Evolutionary conservation across 2,888 invertebrate genomes (phyloP).

Genomic region (Zelleria hepariella): DNA sequence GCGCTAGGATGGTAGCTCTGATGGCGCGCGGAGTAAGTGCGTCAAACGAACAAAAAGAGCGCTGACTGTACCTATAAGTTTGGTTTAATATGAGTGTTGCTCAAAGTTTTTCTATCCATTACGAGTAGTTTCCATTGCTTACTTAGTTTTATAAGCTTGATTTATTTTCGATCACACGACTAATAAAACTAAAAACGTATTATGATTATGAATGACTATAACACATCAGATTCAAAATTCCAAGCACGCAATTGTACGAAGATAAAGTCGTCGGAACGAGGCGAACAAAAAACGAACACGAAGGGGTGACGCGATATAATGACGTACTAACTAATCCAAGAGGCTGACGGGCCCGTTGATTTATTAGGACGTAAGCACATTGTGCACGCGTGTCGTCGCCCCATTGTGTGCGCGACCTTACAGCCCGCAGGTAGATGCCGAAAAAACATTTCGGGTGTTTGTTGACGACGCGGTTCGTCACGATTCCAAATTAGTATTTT

Average conservation of each 20-base stretch:
- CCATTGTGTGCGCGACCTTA: conserved; percentile 2
- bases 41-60: too few relatives aligned
- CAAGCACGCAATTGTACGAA: background rate
- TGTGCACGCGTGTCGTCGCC: conserved; percentile 30
- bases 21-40: too few relatives aligned
- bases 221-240: background rate
- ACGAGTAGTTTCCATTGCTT: too few relatives aligned
- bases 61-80: too few relatives aligned
- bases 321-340: conserved; percentile 30
- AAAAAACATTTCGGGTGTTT: conserved; percentile 56
- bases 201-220: background rate
- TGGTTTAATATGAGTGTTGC: too few relatives aligned
- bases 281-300: conserved; percentile 9
- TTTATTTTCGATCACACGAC: too few relatives aligned
- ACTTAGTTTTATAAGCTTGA: too few relatives aligned
- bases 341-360: conserved; percentile 44
- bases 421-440: conserved; percentile 33
- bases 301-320: conserved; percentile 5
- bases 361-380: conserved; percentile 51
- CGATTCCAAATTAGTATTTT: conserved; percentile 23
- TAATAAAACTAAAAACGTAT: background rate
- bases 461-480: conserved; percentile 55
- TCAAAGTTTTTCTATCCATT: too few relatives aligned
- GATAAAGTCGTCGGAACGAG: conserved; percentile 1
- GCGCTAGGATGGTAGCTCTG: too few relatives aligned